Conservation (phyloP, 1,140 invertebrate genomes). For the Rhyzopertha dominica region DNA sequence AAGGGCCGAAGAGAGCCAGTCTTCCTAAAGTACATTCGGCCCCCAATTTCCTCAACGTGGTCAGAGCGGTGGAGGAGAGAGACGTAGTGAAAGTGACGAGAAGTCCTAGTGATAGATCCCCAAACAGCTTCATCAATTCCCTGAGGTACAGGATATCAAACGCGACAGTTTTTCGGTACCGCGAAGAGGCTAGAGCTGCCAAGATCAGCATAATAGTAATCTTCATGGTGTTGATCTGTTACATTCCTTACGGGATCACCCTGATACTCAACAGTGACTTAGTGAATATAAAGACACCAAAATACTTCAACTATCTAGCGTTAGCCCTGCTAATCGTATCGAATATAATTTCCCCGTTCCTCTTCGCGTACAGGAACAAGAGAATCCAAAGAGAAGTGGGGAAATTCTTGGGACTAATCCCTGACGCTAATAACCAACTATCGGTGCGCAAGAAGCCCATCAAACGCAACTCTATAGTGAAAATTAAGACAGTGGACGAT, state of each 20-base stretch:
- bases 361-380: constrained; percentile 73
- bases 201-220: constrained; percentile 69
- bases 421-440: constrained; percentile 31
- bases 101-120: constrained; percentile 44
- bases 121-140: constrained; percentile 59
- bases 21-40: constrained; percentile 40
- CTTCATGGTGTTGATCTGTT: constrained; percentile 66
- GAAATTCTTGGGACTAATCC: constrained; percentile 53
- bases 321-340: constrained; percentile 63
- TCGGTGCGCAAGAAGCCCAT: too few relatives aligned
- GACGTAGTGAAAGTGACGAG: constrained; percentile 27
- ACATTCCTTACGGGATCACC: constrained; percentile 60
- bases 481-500: too few relatives aligned
- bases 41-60: constrained; percentile 29
- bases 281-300: constrained; percentile 44
- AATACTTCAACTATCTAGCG: constrained; percentile 49
- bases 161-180: constrained; percentile 74
- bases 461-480: background rate
- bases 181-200: constrained; percentile 75
- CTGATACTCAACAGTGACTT: constrained; percentile 46
- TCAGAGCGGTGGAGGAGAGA: constrained; percentile 4
- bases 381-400: constrained; percentile 67
- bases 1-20: background rate
- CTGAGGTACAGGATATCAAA: constrained; percentile 73
- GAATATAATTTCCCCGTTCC: constrained; percentile 66